Percentiles rank a stretch among this genome's conserved stretches.
phyloP scores from a whole-genome alignment of 2,888 invertebrate species.

The Rhabditophanes sp. region DNA sequence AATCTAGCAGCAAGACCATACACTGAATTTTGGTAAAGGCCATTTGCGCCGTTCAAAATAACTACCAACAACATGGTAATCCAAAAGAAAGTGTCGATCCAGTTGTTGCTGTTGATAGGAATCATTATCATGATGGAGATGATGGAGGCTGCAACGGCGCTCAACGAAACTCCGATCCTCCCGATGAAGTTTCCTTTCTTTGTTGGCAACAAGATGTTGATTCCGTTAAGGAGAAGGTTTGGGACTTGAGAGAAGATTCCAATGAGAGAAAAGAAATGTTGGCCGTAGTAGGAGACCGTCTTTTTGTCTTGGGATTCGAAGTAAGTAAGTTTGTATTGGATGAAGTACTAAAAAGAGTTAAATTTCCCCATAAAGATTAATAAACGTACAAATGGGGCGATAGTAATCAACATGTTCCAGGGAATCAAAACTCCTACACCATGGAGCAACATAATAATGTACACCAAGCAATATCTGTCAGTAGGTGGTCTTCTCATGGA shows the following conservation, averaged over 20 bases:
- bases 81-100: constrained; percentile 46
- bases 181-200: constrained; percentile 68
- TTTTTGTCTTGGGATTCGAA: constrained; percentile 33
- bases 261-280: constrained; percentile 66
- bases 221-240: constrained; percentile 67
- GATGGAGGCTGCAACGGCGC: constrained; percentile 42
- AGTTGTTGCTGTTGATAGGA: constrained; percentile 45
- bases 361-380: no score
- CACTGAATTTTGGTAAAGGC: constrained; percentile 79
- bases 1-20: constrained; percentile 85
- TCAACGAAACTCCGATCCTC: constrained; percentile 56
- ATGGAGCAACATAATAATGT: no score
- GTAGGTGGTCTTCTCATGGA: no score
- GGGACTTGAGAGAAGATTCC: constrained; percentile 81
- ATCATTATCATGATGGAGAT: constrained; percentile 47
- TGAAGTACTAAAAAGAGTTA: no score
- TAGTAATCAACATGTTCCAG: no score
- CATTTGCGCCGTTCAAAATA: constrained; percentile 44
- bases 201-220: constrained; percentile 43
- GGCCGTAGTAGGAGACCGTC: constrained; percentile 51
- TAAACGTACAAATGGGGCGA: no score
- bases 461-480: no score
- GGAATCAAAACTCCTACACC: no score
- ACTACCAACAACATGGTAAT: constrained; percentile 47
- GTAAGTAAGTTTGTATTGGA: constrained; percentile 53